phyloP scores from a whole-genome alignment of 2,113 vertebrate genomes.

The Prunella fulvescens region DNA sequence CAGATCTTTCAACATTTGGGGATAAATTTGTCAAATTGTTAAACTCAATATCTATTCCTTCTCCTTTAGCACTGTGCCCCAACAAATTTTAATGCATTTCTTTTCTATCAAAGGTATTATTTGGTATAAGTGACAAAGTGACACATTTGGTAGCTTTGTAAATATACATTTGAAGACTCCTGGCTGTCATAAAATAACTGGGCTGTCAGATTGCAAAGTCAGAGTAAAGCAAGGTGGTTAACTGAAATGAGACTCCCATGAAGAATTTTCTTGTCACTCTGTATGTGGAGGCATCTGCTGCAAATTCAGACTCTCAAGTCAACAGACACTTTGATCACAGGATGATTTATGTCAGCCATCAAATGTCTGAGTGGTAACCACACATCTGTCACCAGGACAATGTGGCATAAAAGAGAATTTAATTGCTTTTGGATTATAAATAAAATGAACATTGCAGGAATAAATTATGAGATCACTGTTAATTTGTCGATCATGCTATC shows the following conservation, averaged over 20 bases:
- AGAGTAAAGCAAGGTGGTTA: slow-evolving; percentile 54
- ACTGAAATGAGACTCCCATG: slow-evolving; percentile 61
- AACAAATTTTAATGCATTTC: slow-evolving; percentile 42
- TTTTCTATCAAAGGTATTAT: slow-evolving; percentile 36
- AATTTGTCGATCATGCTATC: slow-evolving; percentile 62
- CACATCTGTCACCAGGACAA: slow-evolving; percentile 75
- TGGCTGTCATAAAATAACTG: slow-evolving; percentile 59
- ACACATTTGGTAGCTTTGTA: slow-evolving; percentile 40
- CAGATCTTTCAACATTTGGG: not conserved
- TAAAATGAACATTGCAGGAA: slow-evolving; percentile 68
- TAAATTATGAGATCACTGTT: slow-evolving; percentile 69
- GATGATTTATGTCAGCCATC: slow-evolving; percentile 81
- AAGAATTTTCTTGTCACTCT: slow-evolving; percentile 79
- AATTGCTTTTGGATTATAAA: slow-evolving; percentile 78
- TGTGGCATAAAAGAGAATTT: slow-evolving; percentile 73
- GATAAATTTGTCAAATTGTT: slow-evolving; percentile 8
- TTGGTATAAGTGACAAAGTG: slow-evolving; percentile 34
- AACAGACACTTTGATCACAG: slow-evolving; percentile 76
- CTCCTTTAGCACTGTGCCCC: not conserved
- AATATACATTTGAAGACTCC: slow-evolving; percentile 62
- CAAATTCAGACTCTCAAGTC: slow-evolving; percentile 69
- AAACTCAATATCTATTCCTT: not conserved
- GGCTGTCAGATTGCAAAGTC: slow-evolving; percentile 57
- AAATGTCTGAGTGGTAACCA: slow-evolving; percentile 74
- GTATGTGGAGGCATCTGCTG: slow-evolving; percentile 74